A percentile compares a stretch with the other conserved stretches of the same genome.
Evolutionary conservation across 2,888 invertebrate genomes (phyloP).

Genomic region (Thecocarcelia acutangulata): DNA sequence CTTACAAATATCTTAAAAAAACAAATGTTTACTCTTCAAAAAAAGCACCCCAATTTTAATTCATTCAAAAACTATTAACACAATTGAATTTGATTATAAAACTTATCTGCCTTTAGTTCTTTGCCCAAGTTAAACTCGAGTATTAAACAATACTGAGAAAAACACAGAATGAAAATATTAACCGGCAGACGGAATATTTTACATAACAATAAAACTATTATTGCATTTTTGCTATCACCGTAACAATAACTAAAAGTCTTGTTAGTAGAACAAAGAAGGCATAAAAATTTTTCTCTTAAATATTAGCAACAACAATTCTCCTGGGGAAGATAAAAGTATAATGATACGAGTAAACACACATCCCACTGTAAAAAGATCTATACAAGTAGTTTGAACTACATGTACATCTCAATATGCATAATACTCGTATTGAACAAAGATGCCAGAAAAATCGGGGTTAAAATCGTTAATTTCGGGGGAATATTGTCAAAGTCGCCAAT

Average conservation of each 20-base stretch:
- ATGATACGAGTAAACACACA: background rate
- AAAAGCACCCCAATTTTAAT: too few relatives aligned
- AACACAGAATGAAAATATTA: background rate
- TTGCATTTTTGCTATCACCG: constrained; percentile 43
- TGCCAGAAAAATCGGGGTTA: too few relatives aligned
- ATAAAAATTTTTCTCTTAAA: constrained; percentile 1
- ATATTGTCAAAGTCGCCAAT: too few relatives aligned
- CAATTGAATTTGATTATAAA: too few relatives aligned
- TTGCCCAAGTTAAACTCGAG: constrained; percentile 4
- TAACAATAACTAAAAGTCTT: constrained; percentile 37
- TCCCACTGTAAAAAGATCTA: too few relatives aligned
- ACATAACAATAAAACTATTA: constrained; percentile 24
- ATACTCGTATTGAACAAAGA: too few relatives aligned
- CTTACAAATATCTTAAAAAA: too few relatives aligned
- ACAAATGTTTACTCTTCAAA: too few relatives aligned
- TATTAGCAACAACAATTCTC: background rate
- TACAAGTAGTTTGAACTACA: too few relatives aligned
- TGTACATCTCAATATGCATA: too few relatives aligned
- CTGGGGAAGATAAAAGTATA: background rate
- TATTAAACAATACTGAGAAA: background rate
- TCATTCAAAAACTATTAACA: too few relatives aligned
- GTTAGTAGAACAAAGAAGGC: constrained; percentile 21
- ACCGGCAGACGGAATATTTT: background rate
- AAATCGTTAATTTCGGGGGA: too few relatives aligned
- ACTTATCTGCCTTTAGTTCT: constrained; percentile 12